Percentiles rank a stretch among this genome's conserved stretches.
Evolutionary conservation across 35 echinoderm and acorn worm species (phyloP).

Genomic region (Antedon bifida): DNA sequence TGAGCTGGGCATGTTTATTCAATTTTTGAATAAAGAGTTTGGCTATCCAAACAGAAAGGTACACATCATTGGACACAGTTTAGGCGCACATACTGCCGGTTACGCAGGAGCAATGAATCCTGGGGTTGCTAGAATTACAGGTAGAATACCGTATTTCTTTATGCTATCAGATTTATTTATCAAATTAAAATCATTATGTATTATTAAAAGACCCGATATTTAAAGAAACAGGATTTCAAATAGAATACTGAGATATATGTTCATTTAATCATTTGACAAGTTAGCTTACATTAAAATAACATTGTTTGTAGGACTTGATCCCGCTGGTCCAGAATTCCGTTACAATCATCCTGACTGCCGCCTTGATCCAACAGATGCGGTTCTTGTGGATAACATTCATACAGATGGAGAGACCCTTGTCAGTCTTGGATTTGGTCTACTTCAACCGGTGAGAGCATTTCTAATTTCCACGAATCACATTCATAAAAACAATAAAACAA

Average conservation of each 20-base stretch:
- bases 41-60: neutral
- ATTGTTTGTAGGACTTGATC: conserved; percentile 19
- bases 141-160: neutral
- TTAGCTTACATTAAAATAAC: neutral
- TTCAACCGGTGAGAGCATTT: conserved; percentile 35
- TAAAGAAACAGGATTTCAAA: too few relatives aligned
- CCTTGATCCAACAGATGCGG: conserved; percentile 26
- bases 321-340: conserved; percentile 35
- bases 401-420: conserved; percentile 13
- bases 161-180: too few relatives aligned
- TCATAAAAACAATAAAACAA: too few relatives aligned
- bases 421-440: conserved; percentile 23
- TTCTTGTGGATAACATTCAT: conserved; percentile 25
- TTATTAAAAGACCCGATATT: too few relatives aligned
- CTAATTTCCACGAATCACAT: too few relatives aligned
- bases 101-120: conserved; percentile 38
- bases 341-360: neutral
- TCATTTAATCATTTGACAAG: neutral
- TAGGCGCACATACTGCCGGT: conserved; percentile 47
- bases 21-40: conserved; percentile 8
- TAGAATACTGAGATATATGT: neutral
- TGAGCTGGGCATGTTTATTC: conserved; percentile 44
- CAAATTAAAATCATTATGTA: too few relatives aligned
- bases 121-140: conserved; percentile 39
- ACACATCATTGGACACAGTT: conserved; percentile 50